phyloP scores from a whole-genome alignment of 2,113 vertebrate genomes.

The Ciconia boyciana region DNA sequence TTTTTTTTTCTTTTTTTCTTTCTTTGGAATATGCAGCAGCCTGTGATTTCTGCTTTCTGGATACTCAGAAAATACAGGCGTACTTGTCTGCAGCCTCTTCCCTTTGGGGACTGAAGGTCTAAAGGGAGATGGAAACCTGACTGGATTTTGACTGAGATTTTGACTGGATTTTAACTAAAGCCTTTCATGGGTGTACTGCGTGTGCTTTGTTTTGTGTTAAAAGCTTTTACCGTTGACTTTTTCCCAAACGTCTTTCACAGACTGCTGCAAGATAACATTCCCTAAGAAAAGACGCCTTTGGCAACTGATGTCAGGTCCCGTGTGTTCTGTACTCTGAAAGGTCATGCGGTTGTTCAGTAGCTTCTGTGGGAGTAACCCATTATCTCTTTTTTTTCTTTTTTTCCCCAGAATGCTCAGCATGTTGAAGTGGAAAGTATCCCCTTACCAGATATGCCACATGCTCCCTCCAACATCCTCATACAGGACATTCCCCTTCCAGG shows the following conservation, averaged over 20 bases:
- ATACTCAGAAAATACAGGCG: not conserved
- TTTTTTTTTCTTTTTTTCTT: not conserved
- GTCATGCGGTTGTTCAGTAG: not conserved
- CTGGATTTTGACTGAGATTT: not conserved
- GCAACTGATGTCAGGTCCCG: not conserved
- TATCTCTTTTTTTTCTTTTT: not conserved
- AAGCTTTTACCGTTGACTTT: not conserved
- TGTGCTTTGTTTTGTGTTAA: not conserved
- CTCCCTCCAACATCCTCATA: slow-evolving; percentile 96
- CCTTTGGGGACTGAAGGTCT: not conserved
- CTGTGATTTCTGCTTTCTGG: not conserved
- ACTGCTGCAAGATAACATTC: not conserved
- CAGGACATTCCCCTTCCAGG: slow-evolving; percentile 97
- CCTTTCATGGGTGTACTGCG: not conserved
- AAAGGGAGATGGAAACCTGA: not conserved
- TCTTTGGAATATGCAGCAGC: not conserved
- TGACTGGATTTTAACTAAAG: not conserved
- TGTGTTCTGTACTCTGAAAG: not conserved
- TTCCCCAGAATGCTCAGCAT: slow-evolving; percentile 89
- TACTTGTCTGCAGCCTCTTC: not conserved
- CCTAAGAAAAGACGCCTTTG: not conserved
- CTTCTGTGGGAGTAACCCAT: not conserved
- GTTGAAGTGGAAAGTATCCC: slow-evolving; percentile 99
- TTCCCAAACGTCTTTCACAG: not conserved
- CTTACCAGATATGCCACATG: slow-evolving; percentile 96